A percentile compares a stretch with the other conserved stretches of the same genome.
Evolutionary conservation across 2,113 vertebrate genomes (phyloP).

Genomic region (Aphelocoma coerulescens): DNA sequence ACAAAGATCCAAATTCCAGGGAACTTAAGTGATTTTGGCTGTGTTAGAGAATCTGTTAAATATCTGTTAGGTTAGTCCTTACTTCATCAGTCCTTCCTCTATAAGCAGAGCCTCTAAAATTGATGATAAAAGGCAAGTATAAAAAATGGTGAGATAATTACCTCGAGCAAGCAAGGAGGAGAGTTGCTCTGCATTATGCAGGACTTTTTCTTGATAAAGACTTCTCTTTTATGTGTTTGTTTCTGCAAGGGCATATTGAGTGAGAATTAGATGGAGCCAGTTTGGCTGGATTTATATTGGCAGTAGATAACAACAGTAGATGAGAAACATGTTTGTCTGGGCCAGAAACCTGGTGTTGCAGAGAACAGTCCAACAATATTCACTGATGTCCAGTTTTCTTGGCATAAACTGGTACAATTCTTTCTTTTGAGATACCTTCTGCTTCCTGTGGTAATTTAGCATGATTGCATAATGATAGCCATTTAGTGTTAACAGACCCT

Average conservation of each 20-base stretch:
- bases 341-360: constrained; percentile 17
- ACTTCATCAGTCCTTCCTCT: not conserved
- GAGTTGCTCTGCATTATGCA: not conserved
- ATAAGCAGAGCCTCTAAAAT: not conserved
- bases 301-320: constrained; percentile 32
- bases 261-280: constrained; percentile 47
- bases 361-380: not conserved
- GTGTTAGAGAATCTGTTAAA: not conserved
- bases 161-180: not conserved
- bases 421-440: constrained; percentile 6
- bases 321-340: constrained; percentile 27
- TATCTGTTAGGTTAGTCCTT: not conserved
- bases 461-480: not conserved
- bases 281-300: constrained; percentile 51
- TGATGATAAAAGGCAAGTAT: not conserved
- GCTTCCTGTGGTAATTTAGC: not conserved
- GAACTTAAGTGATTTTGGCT: not conserved
- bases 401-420: not conserved
- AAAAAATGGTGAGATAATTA: not conserved
- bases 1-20: not conserved
- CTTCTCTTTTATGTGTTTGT: constrained; percentile 11
- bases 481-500: not conserved
- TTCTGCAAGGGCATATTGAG: constrained; percentile 47
- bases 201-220: constrained; percentile 14
- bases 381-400: constrained; percentile 10